Base-by-base conservation (phyloP, 2,113 vertebrate species). In the Clarias gariepinus region DNA sequence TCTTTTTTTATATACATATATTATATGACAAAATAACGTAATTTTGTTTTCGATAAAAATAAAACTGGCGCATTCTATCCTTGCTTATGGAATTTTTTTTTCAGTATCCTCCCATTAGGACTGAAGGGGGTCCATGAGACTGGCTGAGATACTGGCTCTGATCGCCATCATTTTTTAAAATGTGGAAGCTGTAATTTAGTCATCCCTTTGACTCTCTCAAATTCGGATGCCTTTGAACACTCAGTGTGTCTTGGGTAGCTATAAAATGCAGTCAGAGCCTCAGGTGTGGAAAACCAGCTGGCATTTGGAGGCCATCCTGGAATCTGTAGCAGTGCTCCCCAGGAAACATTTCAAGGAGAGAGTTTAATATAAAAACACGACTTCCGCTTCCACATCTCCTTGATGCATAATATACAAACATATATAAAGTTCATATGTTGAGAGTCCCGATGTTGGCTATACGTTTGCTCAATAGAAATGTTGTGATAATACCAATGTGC, bases 101-200 rank as follows among this genome's bases (percentile, higher is more conserved):
- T 88, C 25, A 68, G 23, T 63, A 28, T 85, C 41, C 84, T 76
- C 30, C 30, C 71, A 36, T 28, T 58, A 77, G 41, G 66, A 25
- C 80, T 64, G 58, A 64, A 55, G 81, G 69, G 19, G 21, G 41
- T 21, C 69, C 9, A 0, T 41, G 19, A 73, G 69, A 41, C 47
- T 47, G 47, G 47, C 7, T 8, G 7, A 47, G 47, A 10, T 73
- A 73, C 33, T 47, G 9, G 9, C 41, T 66, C 61, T 52, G 41
- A 57, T n/a, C 41, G 28, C 60, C 23, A 66, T 16, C 36, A 11
- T 57, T 66, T 52, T n/a, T 64, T 74, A 25, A 30, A 9, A 47
- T 6, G 36, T 30, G 63, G 64, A 85, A 85, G 57, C 77, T 83
- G 76, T 87, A 63, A 83, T 88, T 89, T 86, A 88, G 64, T 81